Conservation (phyloP, 2,113 vertebrate species). For the Leucoraja erinaceus region DNA sequence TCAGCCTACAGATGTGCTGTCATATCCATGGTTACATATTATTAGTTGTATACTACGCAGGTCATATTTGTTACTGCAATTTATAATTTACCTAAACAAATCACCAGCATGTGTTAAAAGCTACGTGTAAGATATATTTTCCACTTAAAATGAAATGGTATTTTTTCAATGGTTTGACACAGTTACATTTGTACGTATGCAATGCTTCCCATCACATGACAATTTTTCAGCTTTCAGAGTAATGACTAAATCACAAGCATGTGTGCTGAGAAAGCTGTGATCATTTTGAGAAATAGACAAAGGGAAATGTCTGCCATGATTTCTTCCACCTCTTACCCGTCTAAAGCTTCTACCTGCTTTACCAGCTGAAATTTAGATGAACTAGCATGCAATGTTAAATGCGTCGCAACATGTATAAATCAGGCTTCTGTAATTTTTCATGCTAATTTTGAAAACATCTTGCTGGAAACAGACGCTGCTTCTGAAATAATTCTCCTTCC, state of each 20-base stretch:
- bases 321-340: not conserved
- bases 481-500: not conserved
- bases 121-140: constrained; percentile 7
- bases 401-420: not conserved
- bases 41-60: not conserved
- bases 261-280: not conserved
- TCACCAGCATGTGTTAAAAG: constrained; percentile 8
- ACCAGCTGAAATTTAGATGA: not conserved
- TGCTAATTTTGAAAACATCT: not conserved
- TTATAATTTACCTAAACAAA: constrained; percentile 19
- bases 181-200: not conserved
- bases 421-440: not conserved
- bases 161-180: not conserved
- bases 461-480: not conserved
- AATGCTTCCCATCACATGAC: constrained; percentile 4
- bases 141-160: constrained; percentile 14
- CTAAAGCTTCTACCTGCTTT: not conserved
- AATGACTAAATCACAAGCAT: constrained; percentile 11
- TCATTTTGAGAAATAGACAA: constrained; percentile 24
- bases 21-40: constrained; percentile 29
- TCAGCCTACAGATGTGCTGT: constrained; percentile 29
- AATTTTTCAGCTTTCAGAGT: constrained; percentile 11
- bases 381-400: no score
- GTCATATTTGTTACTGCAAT: constrained; percentile 8
- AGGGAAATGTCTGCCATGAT: not conserved